Evolutionary conservation across 2,888 invertebrate species (phyloP), one percentile per base, ranked within the genome.

Genomic region (Nyleta sp.): DNA sequence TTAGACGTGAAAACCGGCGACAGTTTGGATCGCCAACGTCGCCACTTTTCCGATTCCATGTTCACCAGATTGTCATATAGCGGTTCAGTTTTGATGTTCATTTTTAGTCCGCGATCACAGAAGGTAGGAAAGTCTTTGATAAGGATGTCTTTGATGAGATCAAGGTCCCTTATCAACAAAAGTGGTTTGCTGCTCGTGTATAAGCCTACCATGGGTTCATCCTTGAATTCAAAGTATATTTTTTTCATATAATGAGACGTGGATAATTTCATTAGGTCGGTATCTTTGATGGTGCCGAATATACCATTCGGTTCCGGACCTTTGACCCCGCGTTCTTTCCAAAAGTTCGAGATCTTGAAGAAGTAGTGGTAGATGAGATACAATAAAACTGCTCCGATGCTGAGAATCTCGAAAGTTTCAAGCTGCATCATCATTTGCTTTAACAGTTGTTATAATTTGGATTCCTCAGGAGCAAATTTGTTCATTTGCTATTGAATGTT

Each of bases 1-100:
- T 90, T 91, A 15, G 88, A 85, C 1, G 92, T 92, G 15, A 93
- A 91, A 0, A 91, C 91, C 0, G 92, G 90, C 1, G 92, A 91
- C 11, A 93, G 79, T 79, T 92, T 92, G 1, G 88, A 86, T 2
- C 93, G 88, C 0, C 91, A 85, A 0, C 87, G 85, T 68, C 91
- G 92, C 93, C 93, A 92, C 78, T 90, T 85, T 11, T 91, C 87
- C 0, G 92, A 91, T 8, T 88, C 90, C 11, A 92, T 74, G 0
- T 87, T 75, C 74, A 93, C 92, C 6, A 82, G 17, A 64, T 80
- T 91, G 55, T 90, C 89, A 2, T 90, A 90, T 2, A 93, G 80
- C 0, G 91, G 91, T 64, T 93, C 93, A 1, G 18, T 31, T 35
- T 74, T 74, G 2, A 31, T 38, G 1, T 28, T 18, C 4, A 50